Conservation (phyloP, 2,888 invertebrate genomes). For the Matsumyia berberina region DNA sequence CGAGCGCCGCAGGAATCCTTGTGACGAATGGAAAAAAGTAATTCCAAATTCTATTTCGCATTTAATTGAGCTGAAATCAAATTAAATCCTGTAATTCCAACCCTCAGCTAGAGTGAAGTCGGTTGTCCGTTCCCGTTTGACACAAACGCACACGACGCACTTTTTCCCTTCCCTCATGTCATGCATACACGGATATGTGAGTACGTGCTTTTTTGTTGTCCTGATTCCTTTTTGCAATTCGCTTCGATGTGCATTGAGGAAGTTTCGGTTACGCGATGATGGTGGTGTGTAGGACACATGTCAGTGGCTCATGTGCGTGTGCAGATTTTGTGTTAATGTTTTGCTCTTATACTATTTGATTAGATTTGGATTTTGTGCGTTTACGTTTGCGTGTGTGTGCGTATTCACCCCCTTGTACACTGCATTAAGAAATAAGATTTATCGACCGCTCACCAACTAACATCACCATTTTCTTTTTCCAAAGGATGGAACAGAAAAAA, state of each 20-base stretch:
- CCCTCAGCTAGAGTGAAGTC: conserved; percentile 77
- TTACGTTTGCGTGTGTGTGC: conserved; percentile 17
- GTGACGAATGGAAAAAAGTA: conserved; percentile 78
- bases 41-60: conserved; percentile 84
- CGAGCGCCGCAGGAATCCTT: conserved; percentile 6
- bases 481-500: conserved; percentile 20
- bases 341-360: conserved; percentile 53
- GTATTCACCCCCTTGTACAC: conserved; percentile 53
- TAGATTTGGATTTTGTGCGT: conserved; percentile 61
- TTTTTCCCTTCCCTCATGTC: conserved; percentile 3
- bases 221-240: conserved; percentile 45
- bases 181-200: too few species aligned
- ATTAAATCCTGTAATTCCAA: conserved; percentile 84
- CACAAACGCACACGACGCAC: conserved; percentile 38
- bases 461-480: conserved; percentile 64
- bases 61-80: conserved; percentile 85
- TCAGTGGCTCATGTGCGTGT: conserved; percentile 50
- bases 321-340: conserved; percentile 39
- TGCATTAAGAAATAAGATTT: conserved; percentile 66
- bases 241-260: conserved; percentile 55
- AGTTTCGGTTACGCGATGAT: conserved; percentile 29
- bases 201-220: background rate
- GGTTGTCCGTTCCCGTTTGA: conserved; percentile 17
- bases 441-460: conserved; percentile 61
- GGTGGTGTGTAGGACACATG: conserved; percentile 64